These are phyloP conservation scores for Phoeniculus purpureus DNA, from an alignment of 2,797 vertebrate species.

Conservation along the genomic window DNA sequence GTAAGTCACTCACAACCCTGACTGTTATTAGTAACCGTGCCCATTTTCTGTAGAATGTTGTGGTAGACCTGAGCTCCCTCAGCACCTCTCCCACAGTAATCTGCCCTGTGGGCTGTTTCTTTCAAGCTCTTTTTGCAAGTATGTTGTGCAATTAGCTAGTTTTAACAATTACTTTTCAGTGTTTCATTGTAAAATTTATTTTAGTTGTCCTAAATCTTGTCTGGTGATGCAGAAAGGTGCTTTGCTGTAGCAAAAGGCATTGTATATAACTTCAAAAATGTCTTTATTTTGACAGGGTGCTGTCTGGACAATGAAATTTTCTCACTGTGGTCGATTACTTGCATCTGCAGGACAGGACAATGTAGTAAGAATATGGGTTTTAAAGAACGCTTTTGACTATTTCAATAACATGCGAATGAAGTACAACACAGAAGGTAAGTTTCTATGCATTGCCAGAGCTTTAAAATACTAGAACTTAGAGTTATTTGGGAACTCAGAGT, in stretches of 20 bases:
- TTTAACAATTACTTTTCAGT: background rate
- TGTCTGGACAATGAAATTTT: conserved; percentile 99
- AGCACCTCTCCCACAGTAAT: background rate
- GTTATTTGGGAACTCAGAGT: background rate
- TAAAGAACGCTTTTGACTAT: conserved; percentile 97
- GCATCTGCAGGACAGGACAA: conserved; percentile 97
- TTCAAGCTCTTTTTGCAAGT: background rate
- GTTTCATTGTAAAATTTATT: background rate
- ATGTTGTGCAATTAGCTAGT: background rate
- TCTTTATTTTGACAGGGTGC: conserved; percentile 85
- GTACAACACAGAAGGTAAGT: conserved; percentile 95
- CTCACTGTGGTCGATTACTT: conserved; percentile 94
- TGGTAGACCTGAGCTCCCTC: background rate
- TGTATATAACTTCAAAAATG: background rate
- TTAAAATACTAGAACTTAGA: background rate
- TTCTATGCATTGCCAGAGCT: background rate
- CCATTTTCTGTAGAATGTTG: background rate
- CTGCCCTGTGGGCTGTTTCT: background rate
- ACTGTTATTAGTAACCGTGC: background rate
- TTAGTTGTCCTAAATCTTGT: background rate
- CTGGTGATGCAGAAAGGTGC: background rate
- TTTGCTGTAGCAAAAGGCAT: background rate
- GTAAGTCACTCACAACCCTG: background rate
- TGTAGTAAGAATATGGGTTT: conserved; percentile 96
- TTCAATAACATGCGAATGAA: conserved; percentile 99